These are phyloP conservation scores for Maconellicoccus hirsutus DNA, from an alignment of 1,140 invertebrate species.

Conservation along the genomic window DNA sequence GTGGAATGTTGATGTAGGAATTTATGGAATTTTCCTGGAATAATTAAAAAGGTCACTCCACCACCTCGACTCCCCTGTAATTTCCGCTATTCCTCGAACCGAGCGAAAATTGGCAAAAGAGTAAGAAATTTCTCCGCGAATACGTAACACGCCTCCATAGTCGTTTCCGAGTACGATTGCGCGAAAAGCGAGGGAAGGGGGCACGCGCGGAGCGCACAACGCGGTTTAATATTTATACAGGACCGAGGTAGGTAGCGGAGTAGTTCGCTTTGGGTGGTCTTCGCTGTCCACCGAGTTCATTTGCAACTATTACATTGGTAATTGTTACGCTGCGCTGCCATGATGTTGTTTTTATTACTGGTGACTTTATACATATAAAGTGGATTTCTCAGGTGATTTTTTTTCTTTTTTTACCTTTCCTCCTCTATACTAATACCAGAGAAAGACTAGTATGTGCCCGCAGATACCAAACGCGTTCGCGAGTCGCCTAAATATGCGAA, in stretches of 20 bases:
- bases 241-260: neutral
- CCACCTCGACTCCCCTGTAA: no score
- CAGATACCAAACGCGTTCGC: neutral
- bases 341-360: conserved; percentile 22
- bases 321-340: conserved; percentile 21
- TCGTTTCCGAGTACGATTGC: neutral
- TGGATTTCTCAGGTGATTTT: conserved; percentile 21
- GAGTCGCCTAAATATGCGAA: no score
- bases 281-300: conserved; percentile 19
- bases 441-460: neutral
- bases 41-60: no score
- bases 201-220: neutral
- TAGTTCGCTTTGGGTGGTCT: neutral
- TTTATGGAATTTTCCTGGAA: no score
- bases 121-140: neutral
- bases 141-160: neutral
- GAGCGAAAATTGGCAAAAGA: neutral
- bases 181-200: no score
- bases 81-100: no score
- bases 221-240: neutral
- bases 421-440: neutral
- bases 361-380: conserved; percentile 17
- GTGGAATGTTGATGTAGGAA: no score
- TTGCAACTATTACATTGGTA: conserved; percentile 22
- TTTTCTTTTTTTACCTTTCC: no score